Evolutionary conservation across 1,140 invertebrate species (phyloP).

Genomic region (Trichogramma pretiosum): DNA sequence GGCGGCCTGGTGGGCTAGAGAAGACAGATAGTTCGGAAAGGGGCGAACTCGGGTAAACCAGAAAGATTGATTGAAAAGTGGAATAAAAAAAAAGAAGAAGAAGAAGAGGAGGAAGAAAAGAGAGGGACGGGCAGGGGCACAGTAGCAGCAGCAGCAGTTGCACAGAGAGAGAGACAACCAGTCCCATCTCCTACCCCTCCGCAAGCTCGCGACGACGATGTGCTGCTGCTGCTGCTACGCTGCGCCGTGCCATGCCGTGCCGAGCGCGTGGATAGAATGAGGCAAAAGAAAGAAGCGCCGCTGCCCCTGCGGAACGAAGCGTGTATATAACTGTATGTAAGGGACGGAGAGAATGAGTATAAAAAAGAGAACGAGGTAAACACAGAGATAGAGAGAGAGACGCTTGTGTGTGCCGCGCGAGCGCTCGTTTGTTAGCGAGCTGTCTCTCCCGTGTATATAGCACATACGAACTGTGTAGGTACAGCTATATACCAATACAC

Average conservation of each 20-base stretch:
- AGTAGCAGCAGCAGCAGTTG: too few relatives aligned
- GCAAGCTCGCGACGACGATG: too few relatives aligned
- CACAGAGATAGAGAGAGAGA: neutral
- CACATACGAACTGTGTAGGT: too few relatives aligned
- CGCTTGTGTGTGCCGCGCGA: neutral
- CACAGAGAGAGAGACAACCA: too few relatives aligned
- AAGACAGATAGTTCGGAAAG: slow-evolving; percentile 15
- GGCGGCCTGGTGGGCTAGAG: too few relatives aligned
- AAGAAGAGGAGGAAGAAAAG: neutral
- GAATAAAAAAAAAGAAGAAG: slow-evolving; percentile 4
- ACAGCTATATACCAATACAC: too few relatives aligned
- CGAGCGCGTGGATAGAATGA: slow-evolving; percentile 3
- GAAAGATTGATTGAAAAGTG: slow-evolving; percentile 17
- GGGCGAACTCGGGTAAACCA: slow-evolving; percentile 15
- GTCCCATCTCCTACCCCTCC: too few relatives aligned
- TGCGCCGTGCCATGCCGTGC: too few relatives aligned
- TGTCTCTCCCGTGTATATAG: neutral
- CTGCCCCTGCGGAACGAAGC: too few relatives aligned
- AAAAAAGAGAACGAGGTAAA: neutral
- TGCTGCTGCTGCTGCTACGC: too few relatives aligned
- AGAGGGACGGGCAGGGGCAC: slow-evolving; percentile 7
- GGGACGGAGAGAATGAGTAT: too few relatives aligned
- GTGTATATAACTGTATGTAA: too few relatives aligned
- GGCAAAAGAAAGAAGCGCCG: slow-evolving; percentile 7
- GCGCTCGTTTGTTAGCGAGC: slow-evolving; percentile 20